Conservation (phyloP, 2,113 vertebrate genomes). For the Ailuropoda melanoleuca region DNA sequence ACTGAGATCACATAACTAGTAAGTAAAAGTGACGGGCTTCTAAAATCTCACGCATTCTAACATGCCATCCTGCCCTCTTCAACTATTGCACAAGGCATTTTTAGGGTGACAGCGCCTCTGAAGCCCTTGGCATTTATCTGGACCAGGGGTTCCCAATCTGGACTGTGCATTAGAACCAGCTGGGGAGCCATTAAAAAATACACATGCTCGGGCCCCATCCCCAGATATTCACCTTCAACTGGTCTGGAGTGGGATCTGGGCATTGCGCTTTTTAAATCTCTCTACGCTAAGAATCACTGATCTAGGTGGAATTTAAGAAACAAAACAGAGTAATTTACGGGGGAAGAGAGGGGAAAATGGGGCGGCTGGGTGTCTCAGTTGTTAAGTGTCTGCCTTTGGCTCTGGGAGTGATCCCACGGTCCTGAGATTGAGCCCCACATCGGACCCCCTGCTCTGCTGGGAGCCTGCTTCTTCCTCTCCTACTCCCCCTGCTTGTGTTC, state of each 20-base stretch:
- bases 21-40: not conserved
- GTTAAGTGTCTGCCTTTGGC: too few relatives aligned
- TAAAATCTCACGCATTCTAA: not conserved
- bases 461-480: too few relatives aligned
- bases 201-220: not conserved
- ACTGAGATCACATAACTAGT: not conserved
- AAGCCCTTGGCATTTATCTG: not conserved
- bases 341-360: too few relatives aligned
- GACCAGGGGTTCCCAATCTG: not conserved
- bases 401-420: too few relatives aligned
- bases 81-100: not conserved
- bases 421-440: too few relatives aligned
- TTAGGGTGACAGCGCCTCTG: not conserved
- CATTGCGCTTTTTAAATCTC: not conserved
- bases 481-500: too few relatives aligned
- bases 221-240: not conserved
- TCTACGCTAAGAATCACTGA: not conserved
- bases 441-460: too few relatives aligned
- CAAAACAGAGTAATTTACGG: too few relatives aligned
- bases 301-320: too few relatives aligned
- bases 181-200: not conserved
- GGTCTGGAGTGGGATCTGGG: too few relatives aligned
- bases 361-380: too few relatives aligned
- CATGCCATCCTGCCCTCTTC: too few relatives aligned
- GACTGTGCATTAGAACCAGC: not conserved